Base-by-base conservation (phyloP, 2,797 vertebrate species). In the Chaunax sp. region DNA sequence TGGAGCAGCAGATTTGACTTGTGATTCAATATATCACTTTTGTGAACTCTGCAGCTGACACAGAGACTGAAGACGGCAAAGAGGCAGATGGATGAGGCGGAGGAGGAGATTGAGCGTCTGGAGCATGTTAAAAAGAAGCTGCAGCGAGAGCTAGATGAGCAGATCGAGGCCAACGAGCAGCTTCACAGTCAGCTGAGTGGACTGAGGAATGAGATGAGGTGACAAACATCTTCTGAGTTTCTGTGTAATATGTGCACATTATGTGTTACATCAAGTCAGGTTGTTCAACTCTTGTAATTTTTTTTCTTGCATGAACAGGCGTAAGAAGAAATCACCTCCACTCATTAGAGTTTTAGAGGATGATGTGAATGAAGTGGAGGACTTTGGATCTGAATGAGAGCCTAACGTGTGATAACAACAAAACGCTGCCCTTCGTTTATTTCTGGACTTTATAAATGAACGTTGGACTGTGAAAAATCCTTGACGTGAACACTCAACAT, bases 81-180 rank as follows among this genome's bases (percentile, higher is more conserved):
- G 90, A 94, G 97, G 44, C 97, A 98, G 90, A 95, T 99, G 82
- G 96, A 98, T 37, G 96, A 96, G 89, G 96, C 97, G 0, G 98
- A 99, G 93, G 97, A 96, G 88, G 97, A 98, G 90, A 98, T 99
- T 7, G 97, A 99, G 92, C 91, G 97, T 35, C 92, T 98, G 65
- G 97, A 98, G 83, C 95, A 95, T 35, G 80, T 89, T 0, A 98
- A 96, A 77, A 99, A 97, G 94, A 99, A 97, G 87, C 92, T 99
- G 51, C 97, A 98, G 93, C 90, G 98, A 87, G 97, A 99, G 33
- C 84, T 98, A 86, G 97, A 99, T 37, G 98, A 99, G 67, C 97
- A 98, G 85, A 70, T 95, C 35, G 97, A 98, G 20, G 38, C 93
- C 82, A 98, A 97, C 13, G 96, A 98, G 69, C 95, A 98, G 73